phyloP scores from a whole-genome alignment of 2,797 vertebrate species.

The Naso thynnoides region DNA sequence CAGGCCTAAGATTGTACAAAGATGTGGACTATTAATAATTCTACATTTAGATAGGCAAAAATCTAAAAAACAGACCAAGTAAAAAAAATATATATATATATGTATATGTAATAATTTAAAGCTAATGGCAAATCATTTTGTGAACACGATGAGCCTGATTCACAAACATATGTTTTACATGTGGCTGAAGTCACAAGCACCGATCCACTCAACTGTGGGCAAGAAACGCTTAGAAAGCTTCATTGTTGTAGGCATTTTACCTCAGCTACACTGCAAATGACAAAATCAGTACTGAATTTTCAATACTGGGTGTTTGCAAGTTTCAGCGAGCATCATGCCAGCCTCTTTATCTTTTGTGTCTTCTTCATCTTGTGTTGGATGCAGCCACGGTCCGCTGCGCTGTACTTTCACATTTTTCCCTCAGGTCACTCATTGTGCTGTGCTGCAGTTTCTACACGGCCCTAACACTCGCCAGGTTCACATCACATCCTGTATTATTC shows the following conservation, averaged over 20 bases:
- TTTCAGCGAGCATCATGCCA: not conserved
- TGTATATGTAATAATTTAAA: no score
- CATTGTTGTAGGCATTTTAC: not conserved
- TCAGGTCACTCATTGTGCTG: constrained; percentile 4
- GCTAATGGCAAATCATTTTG: no score
- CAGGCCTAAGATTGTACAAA: no score
- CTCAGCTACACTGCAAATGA: not conserved
- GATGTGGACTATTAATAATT: no score
- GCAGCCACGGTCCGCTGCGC: constrained; percentile 8
- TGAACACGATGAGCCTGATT: no score
- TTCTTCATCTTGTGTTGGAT: not conserved
- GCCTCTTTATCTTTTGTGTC: constrained; percentile 18
- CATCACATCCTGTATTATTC: not conserved
- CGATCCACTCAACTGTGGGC: not conserved
- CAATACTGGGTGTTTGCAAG: not conserved
- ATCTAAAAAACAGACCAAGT: no score
- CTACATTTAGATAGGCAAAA: no score
- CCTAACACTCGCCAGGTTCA: not conserved
- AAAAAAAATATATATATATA: no score
- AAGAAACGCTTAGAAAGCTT: not conserved
- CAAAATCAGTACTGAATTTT: not conserved
- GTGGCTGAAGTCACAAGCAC: not conserved
- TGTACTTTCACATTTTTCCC: not conserved
- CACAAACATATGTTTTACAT: not conserved
- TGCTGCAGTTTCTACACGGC: not conserved